Conservation (phyloP, 2,113 vertebrate species). For the Sapajus apella region DNA sequence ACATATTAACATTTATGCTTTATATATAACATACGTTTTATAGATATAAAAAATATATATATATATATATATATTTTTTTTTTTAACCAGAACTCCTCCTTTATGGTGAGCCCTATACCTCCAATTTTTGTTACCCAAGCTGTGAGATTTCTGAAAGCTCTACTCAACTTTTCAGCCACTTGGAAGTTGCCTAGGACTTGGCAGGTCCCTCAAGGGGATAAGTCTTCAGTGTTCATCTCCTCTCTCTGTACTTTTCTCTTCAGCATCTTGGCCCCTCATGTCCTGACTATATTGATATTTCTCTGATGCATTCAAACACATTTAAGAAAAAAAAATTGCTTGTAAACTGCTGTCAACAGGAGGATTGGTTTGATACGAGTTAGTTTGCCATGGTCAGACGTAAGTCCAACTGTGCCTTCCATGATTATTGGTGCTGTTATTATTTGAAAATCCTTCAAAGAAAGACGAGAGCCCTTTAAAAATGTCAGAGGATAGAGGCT, state of each 20-base stretch:
- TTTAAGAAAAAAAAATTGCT: background rate
- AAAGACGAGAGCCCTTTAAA: background rate
- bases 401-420: background rate
- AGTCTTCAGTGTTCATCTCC: background rate
- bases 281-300: background rate
- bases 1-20: too few species aligned
- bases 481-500: background rate
- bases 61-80: background rate
- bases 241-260: background rate
- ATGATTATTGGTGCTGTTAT: background rate
- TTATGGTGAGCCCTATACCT: background rate
- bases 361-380: background rate
- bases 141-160: background rate
- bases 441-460: constrained; percentile 18
- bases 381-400: background rate
- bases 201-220: background rate
- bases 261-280: background rate
- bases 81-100: background rate
- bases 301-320: background rate
- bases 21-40: too few species aligned
- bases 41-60: too few species aligned
- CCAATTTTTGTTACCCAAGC: background rate
- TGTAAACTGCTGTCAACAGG: background rate
- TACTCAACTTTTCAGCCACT: background rate
- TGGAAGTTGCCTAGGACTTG: background rate